Conservation (phyloP, 1,140 invertebrate genomes). For the Trichonephila clavipes region DNA sequence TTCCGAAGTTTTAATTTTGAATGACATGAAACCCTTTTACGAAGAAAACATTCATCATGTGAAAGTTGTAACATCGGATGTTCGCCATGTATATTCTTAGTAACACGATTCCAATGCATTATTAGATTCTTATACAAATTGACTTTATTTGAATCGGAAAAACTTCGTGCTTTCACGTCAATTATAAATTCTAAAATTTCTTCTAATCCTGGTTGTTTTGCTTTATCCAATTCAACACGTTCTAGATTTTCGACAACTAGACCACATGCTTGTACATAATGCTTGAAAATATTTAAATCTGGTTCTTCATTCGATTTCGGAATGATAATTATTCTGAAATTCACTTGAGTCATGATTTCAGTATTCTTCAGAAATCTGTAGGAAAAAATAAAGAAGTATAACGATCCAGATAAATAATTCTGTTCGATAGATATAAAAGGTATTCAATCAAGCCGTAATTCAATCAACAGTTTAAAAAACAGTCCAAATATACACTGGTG, state of each 20-base stretch:
- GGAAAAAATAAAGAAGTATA: too few species aligned
- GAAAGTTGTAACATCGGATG: slow-evolving; percentile 38
- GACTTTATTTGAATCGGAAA: background rate
- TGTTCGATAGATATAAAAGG: too few species aligned
- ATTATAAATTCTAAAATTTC: slow-evolving; percentile 30
- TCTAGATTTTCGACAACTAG: slow-evolving; percentile 9
- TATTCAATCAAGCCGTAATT: too few species aligned
- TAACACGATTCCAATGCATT: background rate
- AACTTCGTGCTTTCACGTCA: background rate
- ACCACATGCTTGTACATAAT: slow-evolving; percentile 15
- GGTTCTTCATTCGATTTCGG: background rate
- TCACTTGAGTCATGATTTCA: slow-evolving; percentile 28
- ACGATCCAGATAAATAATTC: too few species aligned
- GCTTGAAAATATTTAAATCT: background rate
- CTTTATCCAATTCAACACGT: background rate
- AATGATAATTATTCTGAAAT: slow-evolving; percentile 31
- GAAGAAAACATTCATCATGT: slow-evolving; percentile 42
- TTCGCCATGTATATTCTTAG: background rate
- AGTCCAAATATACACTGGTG: too few species aligned
- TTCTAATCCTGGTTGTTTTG: background rate
- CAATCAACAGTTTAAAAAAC: too few species aligned
- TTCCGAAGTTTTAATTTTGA: background rate
- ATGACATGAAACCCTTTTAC: background rate
- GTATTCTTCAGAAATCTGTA: too few species aligned
- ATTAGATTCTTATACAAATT: slow-evolving; percentile 7